These are phyloP conservation scores for Progne subis DNA, from an alignment of 2,113 vertebrate genomes.

Conservation along the genomic window DNA sequence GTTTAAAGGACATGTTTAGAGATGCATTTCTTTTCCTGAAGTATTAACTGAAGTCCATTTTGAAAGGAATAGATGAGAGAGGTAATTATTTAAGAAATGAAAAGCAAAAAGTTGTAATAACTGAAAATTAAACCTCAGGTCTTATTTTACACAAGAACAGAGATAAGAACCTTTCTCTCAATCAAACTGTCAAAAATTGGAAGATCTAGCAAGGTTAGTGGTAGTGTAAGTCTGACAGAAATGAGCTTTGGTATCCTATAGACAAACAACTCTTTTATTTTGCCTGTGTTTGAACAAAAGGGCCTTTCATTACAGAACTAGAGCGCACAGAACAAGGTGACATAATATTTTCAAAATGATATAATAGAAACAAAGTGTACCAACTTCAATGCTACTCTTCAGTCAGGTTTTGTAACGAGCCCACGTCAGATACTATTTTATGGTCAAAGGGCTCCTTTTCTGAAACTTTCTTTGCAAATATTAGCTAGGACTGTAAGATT, in stretches of 20 bases:
- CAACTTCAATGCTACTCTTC: not conserved
- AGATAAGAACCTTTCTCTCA: not conserved
- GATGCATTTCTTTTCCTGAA: not conserved
- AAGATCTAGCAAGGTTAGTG: not conserved
- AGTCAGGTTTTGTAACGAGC: not conserved
- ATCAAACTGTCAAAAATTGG: not conserved
- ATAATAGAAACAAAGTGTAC: not conserved
- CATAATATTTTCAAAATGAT: slow-evolving; percentile 24
- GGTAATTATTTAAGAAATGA: slow-evolving; percentile 18
- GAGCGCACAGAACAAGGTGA: not conserved
- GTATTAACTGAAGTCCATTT: slow-evolving; percentile 20
- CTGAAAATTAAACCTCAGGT: slow-evolving; percentile 10
- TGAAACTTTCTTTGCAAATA: not conserved
- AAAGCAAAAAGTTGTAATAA: not conserved
- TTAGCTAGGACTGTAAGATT: not conserved
- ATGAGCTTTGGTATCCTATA: not conserved
- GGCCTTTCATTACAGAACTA: slow-evolving; percentile 2
- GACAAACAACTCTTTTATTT: slow-evolving; percentile 19
- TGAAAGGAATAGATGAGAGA: not conserved
- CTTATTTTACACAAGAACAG: not conserved
- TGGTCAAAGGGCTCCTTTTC: not conserved
- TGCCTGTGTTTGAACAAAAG: slow-evolving; percentile 19
- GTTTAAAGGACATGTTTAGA: not conserved
- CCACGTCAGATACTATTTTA: not conserved
- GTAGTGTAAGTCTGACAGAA: not conserved